Evolutionary conservation across 2,797 vertebrate genomes (phyloP).

Genomic region (Argyrosomus regius): DNA sequence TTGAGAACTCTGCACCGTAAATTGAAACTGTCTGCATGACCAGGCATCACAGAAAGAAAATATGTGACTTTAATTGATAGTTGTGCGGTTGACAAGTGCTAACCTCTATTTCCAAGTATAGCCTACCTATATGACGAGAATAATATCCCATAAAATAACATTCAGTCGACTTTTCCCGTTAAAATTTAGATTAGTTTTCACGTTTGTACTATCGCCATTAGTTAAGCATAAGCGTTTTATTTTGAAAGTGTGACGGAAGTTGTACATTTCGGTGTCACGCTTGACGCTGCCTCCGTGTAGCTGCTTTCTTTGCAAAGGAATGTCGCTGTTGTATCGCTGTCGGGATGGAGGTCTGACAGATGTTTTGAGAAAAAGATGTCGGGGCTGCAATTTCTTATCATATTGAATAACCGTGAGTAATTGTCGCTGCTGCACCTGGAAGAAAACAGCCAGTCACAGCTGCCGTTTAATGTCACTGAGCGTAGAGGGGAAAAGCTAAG

Average conservation of each 20-base stretch:
- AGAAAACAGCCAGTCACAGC: background rate
- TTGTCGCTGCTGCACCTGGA: background rate
- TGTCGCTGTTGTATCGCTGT: constrained; percentile 55
- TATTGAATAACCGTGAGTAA: constrained; percentile 66
- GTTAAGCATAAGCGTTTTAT: constrained; percentile 32
- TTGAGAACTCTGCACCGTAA: too few relatives aligned
- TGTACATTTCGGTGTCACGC: accelerated
- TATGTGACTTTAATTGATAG: background rate
- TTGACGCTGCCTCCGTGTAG: constrained; percentile 11
- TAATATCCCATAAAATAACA: background rate
- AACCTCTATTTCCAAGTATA: too few relatives aligned
- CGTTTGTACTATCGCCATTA: background rate
- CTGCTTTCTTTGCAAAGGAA: constrained; percentile 69
- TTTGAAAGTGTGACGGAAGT: constrained; percentile 65
- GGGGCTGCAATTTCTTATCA: constrained; percentile 6
- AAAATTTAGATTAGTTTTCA: background rate
- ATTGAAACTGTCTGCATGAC: too few relatives aligned
- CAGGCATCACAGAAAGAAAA: background rate
- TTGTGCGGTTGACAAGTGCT: background rate
- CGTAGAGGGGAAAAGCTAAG: constrained; percentile 55
- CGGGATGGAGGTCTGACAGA: constrained; percentile 67
- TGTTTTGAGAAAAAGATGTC: constrained; percentile 57
- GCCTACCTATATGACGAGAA: background rate
- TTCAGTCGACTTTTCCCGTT: background rate
- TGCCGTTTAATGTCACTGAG: constrained; percentile 14